Conservation (phyloP, 2,797 vertebrate genomes). For the Pristis pectinata region DNA sequence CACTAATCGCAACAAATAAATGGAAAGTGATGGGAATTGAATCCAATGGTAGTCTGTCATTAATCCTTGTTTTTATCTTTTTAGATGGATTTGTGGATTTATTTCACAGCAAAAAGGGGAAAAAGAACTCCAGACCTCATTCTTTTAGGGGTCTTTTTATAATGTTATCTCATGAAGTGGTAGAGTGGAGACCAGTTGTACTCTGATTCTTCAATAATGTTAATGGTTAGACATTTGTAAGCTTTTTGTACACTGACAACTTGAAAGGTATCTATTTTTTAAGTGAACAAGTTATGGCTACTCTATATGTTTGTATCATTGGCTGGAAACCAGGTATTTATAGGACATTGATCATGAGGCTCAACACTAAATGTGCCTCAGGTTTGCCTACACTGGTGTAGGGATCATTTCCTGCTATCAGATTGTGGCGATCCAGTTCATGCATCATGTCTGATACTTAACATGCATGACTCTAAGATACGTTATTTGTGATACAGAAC, state of each 20-base stretch:
- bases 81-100: not conserved
- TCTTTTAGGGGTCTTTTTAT: not conserved
- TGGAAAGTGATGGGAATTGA: not conserved
- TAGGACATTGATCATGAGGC: not conserved
- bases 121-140: not conserved
- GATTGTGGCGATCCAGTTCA: not conserved
- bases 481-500: not conserved
- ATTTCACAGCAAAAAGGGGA: not conserved
- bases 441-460: not conserved
- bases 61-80: not conserved
- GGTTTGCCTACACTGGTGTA: not conserved
- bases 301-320: not conserved
- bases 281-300: not conserved
- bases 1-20: not conserved
- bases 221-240: not conserved
- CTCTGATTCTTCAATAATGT: not conserved
- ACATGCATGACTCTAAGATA: not conserved
- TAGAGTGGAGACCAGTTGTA: not conserved
- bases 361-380: not conserved
- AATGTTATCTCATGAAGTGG: not conserved
- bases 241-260: not conserved
- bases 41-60: not conserved
- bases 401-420: not conserved
- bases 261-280: not conserved
- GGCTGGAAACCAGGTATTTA: not conserved